Evolutionary conservation across 1,140 invertebrate species (phyloP).

Genomic region (Nomia melanderi): DNA sequence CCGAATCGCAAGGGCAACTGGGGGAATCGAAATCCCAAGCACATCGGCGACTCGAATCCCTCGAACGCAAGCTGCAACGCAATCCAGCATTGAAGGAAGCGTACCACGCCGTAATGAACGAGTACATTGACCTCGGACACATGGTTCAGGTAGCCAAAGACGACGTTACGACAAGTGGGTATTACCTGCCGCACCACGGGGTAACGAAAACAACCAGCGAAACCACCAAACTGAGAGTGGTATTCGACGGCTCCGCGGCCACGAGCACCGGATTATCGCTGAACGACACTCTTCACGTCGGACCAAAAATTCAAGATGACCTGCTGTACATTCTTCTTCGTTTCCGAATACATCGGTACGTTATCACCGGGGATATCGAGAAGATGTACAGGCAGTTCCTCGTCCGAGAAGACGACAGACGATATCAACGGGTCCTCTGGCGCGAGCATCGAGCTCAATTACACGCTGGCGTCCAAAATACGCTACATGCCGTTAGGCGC

Average conservation of each 20-base stretch:
- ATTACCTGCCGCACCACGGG: not conserved
- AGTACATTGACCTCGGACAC: not conserved
- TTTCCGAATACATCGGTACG: not conserved
- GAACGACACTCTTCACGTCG: not conserved
- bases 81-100: not conserved
- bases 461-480: too few relatives aligned
- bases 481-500: too few relatives aligned
- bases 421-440: conserved; percentile 17
- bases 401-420: not conserved
- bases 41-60: not conserved
- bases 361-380: not conserved
- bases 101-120: not conserved
- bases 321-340: not conserved
- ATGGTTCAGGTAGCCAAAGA: not conserved
- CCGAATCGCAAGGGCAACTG: not conserved
- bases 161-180: not conserved
- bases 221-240: not conserved
- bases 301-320: not conserved
- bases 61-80: not conserved
- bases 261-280: not conserved
- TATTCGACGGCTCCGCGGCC: not conserved
- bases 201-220: too few relatives aligned
- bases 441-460: not conserved
- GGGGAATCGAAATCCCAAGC: not conserved
- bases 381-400: too few relatives aligned